Base-by-base conservation (phyloP, 2,797 vertebrate species). In the Enteromius treurensis region DNA sequence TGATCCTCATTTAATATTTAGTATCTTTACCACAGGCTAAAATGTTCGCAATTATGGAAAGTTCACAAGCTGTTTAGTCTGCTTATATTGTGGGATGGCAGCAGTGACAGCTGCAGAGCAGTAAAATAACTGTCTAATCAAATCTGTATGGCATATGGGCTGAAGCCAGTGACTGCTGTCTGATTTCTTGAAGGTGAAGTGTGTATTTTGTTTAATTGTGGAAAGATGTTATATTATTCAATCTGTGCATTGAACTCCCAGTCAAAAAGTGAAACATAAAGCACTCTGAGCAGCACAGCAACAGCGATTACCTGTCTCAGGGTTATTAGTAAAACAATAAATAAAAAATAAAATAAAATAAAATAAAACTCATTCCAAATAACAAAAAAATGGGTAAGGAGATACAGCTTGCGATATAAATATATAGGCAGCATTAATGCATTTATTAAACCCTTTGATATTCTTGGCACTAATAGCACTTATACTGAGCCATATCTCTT, bases 11-110 rank as follows among this genome's bases (percentile, higher is more conserved):
- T 80, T 71, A 40, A 47, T 80, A 70, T 73, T 69, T 77, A 83
- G 37, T 45, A 83, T 76, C 71, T 68, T 83, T 81, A 81, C 79
- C 78, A 84, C 64, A 53, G 62, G 79, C 58, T 84, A 83, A 84
- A 75, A 71, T 74, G 51, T 77, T 74, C 14, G 42, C 65, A 74
- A 83, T 70, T 78, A 84, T 70, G 68, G 17, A 53, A 82, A 79
- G 68, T 65, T 79, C 55, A 60, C 60, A 37, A 80, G 75, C 29
- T 74, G 13, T 81, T 64, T 74, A 62, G 53, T 80, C 78, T 58
- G 17, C 15, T 11, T 81, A 23, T 67, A 55, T 29, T 68, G 62
- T 82, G 32, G 17, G 19, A 49, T 65, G 71, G 42, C 68, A 49
- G 40, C 37, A 29, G 53, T 71, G 79, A 55, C 45, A 67, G 45